Percentiles rank a stretch among this genome's conserved stretches.
Evolutionary conservation across 2,797 vertebrate genomes (phyloP).

Genomic region (Nothura maculosa): DNA sequence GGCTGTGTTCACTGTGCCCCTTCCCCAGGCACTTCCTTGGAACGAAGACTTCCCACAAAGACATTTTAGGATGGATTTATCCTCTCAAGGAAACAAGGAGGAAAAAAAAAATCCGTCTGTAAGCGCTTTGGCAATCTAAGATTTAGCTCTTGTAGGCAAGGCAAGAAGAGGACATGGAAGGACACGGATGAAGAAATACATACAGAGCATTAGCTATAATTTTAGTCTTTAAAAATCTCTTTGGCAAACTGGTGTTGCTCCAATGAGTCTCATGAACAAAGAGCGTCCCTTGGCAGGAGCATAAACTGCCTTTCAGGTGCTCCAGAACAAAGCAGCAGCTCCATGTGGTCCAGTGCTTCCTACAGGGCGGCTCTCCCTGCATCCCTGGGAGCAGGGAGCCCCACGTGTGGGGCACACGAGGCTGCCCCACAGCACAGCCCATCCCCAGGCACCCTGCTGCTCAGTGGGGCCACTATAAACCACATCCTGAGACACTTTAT

Average conservation of each 20-base stretch:
- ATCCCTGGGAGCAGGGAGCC: fast-evolving
- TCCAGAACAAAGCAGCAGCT: fast-evolving
- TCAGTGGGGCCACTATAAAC: fast-evolving
- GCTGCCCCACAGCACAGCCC: neutral
- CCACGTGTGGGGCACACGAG: no score
- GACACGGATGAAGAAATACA: neutral
- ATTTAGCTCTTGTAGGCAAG: neutral
- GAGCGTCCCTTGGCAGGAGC: fast-evolving
- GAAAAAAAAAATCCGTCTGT: fast-evolving
- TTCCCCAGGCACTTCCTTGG: neutral
- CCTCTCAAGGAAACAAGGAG: fast-evolving
- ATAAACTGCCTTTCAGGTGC: neutral
- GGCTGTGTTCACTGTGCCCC: fast-evolving
- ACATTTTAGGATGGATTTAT: neutral
- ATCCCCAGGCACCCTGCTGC: neutral
- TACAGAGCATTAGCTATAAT: fast-evolving
- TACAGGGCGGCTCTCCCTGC: fast-evolving
- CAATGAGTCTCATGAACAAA: neutral
- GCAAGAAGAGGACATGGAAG: fast-evolving
- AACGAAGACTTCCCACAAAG: neutral
- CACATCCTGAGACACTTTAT: fast-evolving
- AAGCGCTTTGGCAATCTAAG: neutral
- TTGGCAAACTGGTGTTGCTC: neutral
- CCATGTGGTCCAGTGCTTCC: neutral
- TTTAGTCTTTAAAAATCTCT: fast-evolving